Evolutionary conservation across 1,140 invertebrate genomes (phyloP).

Genomic region (Andricus grossulariae): DNA sequence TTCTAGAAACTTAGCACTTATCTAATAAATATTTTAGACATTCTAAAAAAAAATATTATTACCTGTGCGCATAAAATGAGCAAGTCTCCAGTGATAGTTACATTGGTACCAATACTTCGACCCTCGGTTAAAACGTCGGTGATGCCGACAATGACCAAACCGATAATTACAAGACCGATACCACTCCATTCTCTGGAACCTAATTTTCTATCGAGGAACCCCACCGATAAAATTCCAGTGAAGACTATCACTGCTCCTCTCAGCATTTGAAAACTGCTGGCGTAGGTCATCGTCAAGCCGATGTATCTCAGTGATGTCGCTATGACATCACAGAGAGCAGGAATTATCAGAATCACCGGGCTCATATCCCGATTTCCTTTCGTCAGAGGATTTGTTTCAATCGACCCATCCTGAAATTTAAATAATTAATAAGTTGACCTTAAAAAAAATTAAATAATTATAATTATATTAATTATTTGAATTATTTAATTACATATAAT

Average conservation of each 20-base stretch:
- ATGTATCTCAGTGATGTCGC: slow-evolving; percentile 93
- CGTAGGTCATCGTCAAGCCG: slow-evolving; percentile 93
- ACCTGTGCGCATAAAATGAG: slow-evolving; percentile 92
- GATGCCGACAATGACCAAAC: slow-evolving; percentile 88
- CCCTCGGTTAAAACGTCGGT: slow-evolving; percentile 82
- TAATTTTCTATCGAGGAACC: slow-evolving; percentile 86
- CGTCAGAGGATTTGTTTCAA: slow-evolving; percentile 78
- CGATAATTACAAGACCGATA: slow-evolving; percentile 87
- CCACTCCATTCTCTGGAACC: slow-evolving; percentile 88
- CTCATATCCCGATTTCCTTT: slow-evolving; percentile 85
- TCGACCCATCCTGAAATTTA: slow-evolving; percentile 75
- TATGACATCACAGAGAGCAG: slow-evolving; percentile 90
- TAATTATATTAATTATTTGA: too few species aligned
- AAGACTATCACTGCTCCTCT: slow-evolving; percentile 96
- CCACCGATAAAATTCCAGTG: slow-evolving; percentile 91
- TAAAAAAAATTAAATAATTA: too few species aligned
- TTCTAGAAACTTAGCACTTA: too few species aligned
- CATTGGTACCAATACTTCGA: slow-evolving; percentile 80
- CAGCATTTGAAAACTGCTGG: slow-evolving; percentile 98
- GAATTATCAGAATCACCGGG: slow-evolving; percentile 88
- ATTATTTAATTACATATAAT: too few species aligned
- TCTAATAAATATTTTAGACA: too few species aligned
- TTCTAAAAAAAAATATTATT: slow-evolving; percentile 19
- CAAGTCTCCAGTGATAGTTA: slow-evolving; percentile 92
- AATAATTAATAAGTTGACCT: neutral